Percentiles rank a stretch among this genome's conserved stretches.
Conservation (phyloP, 2,797 vertebrate genomes). For the Spinibarbus caldwelli region DNA sequence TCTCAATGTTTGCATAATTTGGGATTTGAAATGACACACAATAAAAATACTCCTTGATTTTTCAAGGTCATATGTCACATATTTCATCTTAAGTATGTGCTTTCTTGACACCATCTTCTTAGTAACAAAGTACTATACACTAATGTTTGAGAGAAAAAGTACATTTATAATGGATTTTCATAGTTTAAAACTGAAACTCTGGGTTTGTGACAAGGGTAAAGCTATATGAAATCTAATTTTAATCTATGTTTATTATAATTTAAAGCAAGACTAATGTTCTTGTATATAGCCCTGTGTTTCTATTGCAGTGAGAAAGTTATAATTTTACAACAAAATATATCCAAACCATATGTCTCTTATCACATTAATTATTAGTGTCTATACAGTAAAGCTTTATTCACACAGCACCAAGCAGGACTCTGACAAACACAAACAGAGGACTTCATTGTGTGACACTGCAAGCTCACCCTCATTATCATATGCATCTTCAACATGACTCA, state of each 20-base stretch:
- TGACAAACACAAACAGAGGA: background rate
- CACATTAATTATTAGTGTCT: background rate
- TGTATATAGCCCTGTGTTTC: too few relatives aligned
- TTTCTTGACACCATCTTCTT: background rate
- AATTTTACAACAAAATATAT: background rate
- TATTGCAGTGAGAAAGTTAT: too few relatives aligned
- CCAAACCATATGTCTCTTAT: too few relatives aligned
- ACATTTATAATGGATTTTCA: background rate
- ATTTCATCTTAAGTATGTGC: background rate
- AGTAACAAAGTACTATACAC: background rate
- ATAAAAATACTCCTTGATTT: background rate
- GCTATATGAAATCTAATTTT: background rate
- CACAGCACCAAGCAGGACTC: background rate
- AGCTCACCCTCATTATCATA: background rate
- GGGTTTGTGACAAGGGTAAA: background rate
- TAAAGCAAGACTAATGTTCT: too few relatives aligned
- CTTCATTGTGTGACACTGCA: constrained; percentile 1
- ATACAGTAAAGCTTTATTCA: background rate
- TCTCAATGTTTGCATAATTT: background rate
- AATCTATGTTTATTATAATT: too few relatives aligned
- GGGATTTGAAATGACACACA: background rate
- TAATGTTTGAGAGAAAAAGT: background rate
- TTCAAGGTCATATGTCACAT: background rate
- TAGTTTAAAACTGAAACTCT: too few relatives aligned
- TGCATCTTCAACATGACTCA: background rate